These are phyloP conservation scores for Holacanthella duospinosa DNA, from an alignment of 2,888 invertebrate genomes.

Conservation along the genomic window DNA sequence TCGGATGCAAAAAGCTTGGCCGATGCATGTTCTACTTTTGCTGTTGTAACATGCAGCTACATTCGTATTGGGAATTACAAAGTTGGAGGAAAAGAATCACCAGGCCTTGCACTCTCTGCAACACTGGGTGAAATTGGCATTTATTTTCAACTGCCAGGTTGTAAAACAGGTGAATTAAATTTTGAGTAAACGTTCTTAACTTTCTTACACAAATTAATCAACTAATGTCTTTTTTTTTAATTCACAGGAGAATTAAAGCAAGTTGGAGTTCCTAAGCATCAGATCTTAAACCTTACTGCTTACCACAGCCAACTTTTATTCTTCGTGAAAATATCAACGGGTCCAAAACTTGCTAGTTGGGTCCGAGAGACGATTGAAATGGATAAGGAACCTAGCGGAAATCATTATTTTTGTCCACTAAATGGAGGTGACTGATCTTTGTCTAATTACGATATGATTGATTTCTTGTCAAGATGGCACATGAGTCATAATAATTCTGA, in stretches of 20 bases:
- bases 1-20: background rate
- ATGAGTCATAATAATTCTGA: no score
- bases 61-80: background rate
- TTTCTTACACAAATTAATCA: no score
- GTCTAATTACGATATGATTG: no score
- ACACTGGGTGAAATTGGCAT: background rate
- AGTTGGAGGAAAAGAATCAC: background rate
- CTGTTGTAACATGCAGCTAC: background rate
- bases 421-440: slow-evolving; percentile 43
- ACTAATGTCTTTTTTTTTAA: slow-evolving; percentile 16
- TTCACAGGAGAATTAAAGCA: slow-evolving; percentile 39
- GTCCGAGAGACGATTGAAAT: slow-evolving; percentile 62
- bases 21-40: background rate
- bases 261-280: slow-evolving; percentile 56
- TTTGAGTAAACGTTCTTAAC: background rate
- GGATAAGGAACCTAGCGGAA: slow-evolving; percentile 44
- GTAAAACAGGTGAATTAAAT: background rate
- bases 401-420: slow-evolving; percentile 47
- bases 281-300: slow-evolving; percentile 62
- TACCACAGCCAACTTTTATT: slow-evolving; percentile 67
- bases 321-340: slow-evolving; percentile 68
- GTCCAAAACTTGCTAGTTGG: slow-evolving; percentile 55
- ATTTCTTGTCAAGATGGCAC: no score
- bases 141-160: background rate
- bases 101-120: background rate